Evolutionary conservation across 2,113 vertebrate species (phyloP).

Genomic region (Patagioenas fasciata): DNA sequence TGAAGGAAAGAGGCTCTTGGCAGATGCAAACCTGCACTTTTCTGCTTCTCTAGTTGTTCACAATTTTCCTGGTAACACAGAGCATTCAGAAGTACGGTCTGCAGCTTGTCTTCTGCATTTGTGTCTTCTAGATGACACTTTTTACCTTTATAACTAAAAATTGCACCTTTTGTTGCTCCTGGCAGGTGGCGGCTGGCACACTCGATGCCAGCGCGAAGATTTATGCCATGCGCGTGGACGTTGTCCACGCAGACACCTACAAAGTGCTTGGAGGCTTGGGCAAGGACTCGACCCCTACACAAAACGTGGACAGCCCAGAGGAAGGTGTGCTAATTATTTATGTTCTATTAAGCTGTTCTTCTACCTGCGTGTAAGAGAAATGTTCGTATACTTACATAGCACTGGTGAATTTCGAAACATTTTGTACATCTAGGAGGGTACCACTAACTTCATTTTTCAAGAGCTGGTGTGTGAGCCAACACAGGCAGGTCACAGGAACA

Average conservation of each 20-base stretch:
- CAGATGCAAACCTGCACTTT: background rate
- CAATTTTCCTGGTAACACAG: rapidly evolving
- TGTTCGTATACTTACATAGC: rapidly evolving
- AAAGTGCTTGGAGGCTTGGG: slow-evolving; percentile 88
- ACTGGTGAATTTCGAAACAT: rapidly evolving
- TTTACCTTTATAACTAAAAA: background rate
- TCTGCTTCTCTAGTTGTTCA: background rate
- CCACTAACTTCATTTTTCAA: rapidly evolving
- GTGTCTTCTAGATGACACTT: background rate
- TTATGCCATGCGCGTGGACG: slow-evolving; percentile 91
- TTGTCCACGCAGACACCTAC: slow-evolving; percentile 89
- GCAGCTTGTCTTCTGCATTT: background rate
- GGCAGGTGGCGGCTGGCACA: slow-evolving; percentile 89
- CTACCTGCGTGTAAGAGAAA: rapidly evolving
- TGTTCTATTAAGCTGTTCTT: background rate
- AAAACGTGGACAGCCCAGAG: background rate
- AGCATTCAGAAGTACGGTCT: background rate
- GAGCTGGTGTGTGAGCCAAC: too few relatives aligned
- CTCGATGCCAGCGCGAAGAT: slow-evolving; percentile 96
- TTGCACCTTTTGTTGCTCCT: background rate
- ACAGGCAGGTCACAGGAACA: too few relatives aligned
- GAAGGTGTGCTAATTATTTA: slow-evolving; percentile 36
- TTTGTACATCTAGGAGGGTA: background rate
- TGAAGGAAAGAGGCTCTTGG: background rate
- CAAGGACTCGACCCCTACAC: slow-evolving; percentile 66